Base-by-base conservation (phyloP, 2,797 vertebrate species). In the Aphelocoma californica region DNA sequence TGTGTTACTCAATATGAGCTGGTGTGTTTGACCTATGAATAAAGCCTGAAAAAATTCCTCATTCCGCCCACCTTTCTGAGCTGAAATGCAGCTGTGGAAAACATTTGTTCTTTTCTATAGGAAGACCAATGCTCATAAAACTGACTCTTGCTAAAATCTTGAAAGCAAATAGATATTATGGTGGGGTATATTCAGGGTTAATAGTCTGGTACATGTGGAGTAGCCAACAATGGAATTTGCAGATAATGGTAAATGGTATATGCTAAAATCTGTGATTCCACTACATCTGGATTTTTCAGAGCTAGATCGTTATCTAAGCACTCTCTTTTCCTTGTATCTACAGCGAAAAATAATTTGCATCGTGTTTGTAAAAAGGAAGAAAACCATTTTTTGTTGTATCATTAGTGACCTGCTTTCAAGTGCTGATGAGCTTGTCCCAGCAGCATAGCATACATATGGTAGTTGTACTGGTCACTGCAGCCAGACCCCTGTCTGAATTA, bases 1-100 rank as follows among this genome's bases (percentile, higher is more conserved):
- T 94, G 34, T 93, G 92, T 94, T 97, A 94, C 91, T 40, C 62
- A 80, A 81, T 75, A 77, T 67, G 64, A 95, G 66, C 81, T 96
- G 90, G 48, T 95, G 72, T 81, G 65, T 77, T 78, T 92, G 80
- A 90, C 78, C 78, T 96, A 83, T 40, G 38, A 96, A 62, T 65
- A 56, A 10, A 26, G 67, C 40, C 71, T 94, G 69, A 79, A 84
- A 81, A 90, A 91, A 74, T 67, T 82, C 32, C 18, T 71, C 67
- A 80, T 80, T 88, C 51, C 65, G 57, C 36, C 54, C 72, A 71
- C 38, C 31, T 91, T 96, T 62, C 42, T 7, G 8, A 73, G 54
- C 61, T 67, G 60, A 67, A 81, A 90, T 69, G 47, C 32, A 73
- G 66, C 36, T 92, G 58, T 86, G 81, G 60, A 79, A 94, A 74